Conservation (phyloP, 1,140 invertebrate genomes). For the Bombus ignitus region DNA sequence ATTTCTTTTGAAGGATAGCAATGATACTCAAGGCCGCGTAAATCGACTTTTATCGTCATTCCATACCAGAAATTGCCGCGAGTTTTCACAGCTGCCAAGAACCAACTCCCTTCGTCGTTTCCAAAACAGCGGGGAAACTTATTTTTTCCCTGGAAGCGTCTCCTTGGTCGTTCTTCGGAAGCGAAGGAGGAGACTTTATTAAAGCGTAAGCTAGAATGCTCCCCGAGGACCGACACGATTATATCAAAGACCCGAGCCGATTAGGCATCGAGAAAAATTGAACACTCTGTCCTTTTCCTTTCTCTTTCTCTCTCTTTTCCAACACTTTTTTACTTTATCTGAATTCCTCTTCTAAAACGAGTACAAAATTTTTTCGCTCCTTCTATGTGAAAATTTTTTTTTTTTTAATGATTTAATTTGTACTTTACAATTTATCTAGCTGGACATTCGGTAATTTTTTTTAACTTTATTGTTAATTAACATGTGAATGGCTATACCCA, state of each 20-base stretch:
- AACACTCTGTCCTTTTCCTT: background rate
- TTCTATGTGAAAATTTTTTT: too few species aligned
- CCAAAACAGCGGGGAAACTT: slow-evolving; percentile 46
- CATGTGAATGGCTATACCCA: too few species aligned
- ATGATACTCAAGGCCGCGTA: slow-evolving; percentile 17
- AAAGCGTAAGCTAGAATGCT: slow-evolving; percentile 28
- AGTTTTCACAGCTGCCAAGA: slow-evolving; percentile 45
- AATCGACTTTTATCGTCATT: slow-evolving; percentile 59
- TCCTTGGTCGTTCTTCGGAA: background rate
- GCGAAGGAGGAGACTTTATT: slow-evolving; percentile 42
- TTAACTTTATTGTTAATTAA: too few species aligned
- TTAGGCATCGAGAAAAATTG: slow-evolving; percentile 37
- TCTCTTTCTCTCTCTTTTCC: background rate
- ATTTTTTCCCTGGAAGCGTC: slow-evolving; percentile 33
- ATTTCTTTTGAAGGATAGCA: background rate
- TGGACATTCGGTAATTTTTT: too few species aligned
- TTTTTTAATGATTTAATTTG: too few species aligned
- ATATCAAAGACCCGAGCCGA: slow-evolving; percentile 43
- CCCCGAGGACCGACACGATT: slow-evolving; percentile 36
- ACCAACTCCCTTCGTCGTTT: background rate
- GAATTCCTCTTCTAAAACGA: too few species aligned
- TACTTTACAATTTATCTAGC: too few species aligned
- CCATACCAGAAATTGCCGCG: slow-evolving; percentile 43
- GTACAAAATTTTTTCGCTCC: too few species aligned
- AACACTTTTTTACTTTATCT: background rate